These are phyloP conservation scores for Hanleya hanleyi DNA, from an alignment of 2,888 invertebrate species.

Conservation along the genomic window DNA sequence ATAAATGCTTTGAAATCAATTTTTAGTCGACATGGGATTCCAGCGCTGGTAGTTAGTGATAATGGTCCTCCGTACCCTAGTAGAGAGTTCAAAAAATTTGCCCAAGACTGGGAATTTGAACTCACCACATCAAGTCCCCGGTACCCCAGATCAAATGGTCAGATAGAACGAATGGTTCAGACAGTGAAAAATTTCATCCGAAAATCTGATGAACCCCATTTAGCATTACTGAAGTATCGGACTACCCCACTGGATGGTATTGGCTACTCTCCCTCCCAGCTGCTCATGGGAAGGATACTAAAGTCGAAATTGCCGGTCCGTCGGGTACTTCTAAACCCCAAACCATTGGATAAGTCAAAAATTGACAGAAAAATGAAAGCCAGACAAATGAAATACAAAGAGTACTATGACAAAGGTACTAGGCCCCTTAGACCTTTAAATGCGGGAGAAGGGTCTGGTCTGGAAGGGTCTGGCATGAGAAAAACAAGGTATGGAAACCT, in stretches of 20 bases:
- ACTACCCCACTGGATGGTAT: constrained; percentile 28
- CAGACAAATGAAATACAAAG: no score
- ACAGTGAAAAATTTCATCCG: constrained; percentile 28
- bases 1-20: constrained; percentile 16
- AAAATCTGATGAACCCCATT: constrained; percentile 31
- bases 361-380: not conserved
- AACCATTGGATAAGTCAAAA: no score
- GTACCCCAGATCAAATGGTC: constrained; percentile 30
- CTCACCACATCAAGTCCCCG: constrained; percentile 8
- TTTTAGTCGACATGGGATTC: not conserved
- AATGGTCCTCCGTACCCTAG: constrained; percentile 34
- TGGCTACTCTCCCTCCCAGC: constrained; percentile 26
- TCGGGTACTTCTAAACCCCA: no score
- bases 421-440: no score
- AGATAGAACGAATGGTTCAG: constrained; percentile 21
- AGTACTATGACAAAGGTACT: no score
- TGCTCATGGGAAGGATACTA: constrained; percentile 27
- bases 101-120: constrained; percentile 11
- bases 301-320: not conserved
- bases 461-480: no score
- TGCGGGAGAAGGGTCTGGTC: no score
- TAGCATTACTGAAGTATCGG: constrained; percentile 29
- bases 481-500: no score
- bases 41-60: constrained; percentile 30
- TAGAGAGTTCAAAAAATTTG: constrained; percentile 15